phyloP scores from a whole-genome alignment of 2,888 invertebrate genomes.

The Ligdia adustata region DNA sequence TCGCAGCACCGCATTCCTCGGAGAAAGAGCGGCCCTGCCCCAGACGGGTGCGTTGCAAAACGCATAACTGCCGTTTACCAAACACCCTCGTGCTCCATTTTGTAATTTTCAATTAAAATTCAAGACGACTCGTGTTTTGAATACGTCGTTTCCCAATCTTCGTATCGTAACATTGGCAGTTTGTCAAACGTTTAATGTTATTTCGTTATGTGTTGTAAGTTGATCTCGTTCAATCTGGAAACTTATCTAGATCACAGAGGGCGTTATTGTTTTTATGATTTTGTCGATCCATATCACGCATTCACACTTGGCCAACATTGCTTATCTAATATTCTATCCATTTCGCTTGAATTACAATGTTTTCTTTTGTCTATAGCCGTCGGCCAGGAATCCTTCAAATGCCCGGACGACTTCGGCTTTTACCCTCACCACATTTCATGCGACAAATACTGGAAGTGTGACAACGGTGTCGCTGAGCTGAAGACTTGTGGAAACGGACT shows the following conservation, averaged over 20 bases:
- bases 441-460: slow-evolving; percentile 98
- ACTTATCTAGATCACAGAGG: slow-evolving; percentile 16
- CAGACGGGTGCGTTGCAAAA: slow-evolving; percentile 63
- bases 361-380: slow-evolving; percentile 79
- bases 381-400: slow-evolving; percentile 94
- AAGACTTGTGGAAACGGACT: slow-evolving; percentile 97
- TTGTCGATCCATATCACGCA: slow-evolving; percentile 30
- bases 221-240: slow-evolving; percentile 16
- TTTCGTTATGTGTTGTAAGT: slow-evolving; percentile 20
- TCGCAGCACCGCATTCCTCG: slow-evolving; percentile 60
- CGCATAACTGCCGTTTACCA: slow-evolving; percentile 60
- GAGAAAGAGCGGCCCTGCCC: slow-evolving; percentile 72
- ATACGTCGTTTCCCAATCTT: slow-evolving; percentile 55
- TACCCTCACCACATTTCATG: slow-evolving; percentile 95
- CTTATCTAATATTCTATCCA: no score
- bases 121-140: slow-evolving; percentile 57
- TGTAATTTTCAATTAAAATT: slow-evolving; percentile 73
- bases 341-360: slow-evolving; percentile 12
- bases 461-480: slow-evolving; percentile 93
- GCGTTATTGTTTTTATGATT: slow-evolving; percentile 23
- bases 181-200: slow-evolving; percentile 41
- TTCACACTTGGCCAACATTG: background rate
- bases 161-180: slow-evolving; percentile 51
- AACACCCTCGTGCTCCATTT: slow-evolving; percentile 61
- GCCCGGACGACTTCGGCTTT: slow-evolving; percentile 97